Evolutionary conservation across 2,113 vertebrate species (phyloP).

Genomic region (Pygoscelis antarcticus): DNA sequence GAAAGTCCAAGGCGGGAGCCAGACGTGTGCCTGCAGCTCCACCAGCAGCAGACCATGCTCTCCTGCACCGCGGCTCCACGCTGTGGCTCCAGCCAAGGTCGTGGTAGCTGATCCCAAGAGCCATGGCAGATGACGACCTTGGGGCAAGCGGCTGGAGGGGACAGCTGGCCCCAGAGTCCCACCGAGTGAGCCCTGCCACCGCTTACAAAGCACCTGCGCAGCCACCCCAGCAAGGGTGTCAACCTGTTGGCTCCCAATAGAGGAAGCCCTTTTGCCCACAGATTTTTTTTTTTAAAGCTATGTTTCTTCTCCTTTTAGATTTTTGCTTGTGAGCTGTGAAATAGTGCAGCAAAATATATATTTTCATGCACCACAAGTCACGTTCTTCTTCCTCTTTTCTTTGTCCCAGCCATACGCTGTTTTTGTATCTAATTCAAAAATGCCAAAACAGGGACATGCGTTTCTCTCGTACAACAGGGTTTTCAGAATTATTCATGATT

Average conservation of each 20-base stretch:
- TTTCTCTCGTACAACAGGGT: not conserved
- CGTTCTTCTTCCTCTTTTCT: not conserved
- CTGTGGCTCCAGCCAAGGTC: rapidly evolving
- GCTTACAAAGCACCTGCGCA: not conserved
- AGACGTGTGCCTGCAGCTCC: rapidly evolving
- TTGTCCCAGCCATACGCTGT: not conserved
- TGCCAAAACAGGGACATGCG: not conserved
- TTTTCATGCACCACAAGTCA: not conserved
- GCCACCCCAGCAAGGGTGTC: not conserved
- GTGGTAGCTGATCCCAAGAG: rapidly evolving
- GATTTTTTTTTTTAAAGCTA: not conserved
- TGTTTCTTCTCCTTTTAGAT: not conserved
- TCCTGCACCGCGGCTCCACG: rapidly evolving
- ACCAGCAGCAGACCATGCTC: rapidly evolving
- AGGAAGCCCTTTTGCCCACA: not conserved
- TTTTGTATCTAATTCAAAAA: not conserved
- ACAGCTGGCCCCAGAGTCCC: not conserved
- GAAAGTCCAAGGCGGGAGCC: not conserved
- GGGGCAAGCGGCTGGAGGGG: not conserved
- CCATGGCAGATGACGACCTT: not conserved
- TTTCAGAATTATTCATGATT: constrained; percentile 47
- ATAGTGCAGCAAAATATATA: not conserved
- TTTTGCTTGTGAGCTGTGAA: not conserved
- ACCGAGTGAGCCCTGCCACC: rapidly evolving
- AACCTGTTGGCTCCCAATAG: not conserved